Percentiles rank a stretch among this genome's conserved stretches.
Evolutionary conservation across 2,888 invertebrate species (phyloP).

Genomic region (Spicauda simplicius): DNA sequence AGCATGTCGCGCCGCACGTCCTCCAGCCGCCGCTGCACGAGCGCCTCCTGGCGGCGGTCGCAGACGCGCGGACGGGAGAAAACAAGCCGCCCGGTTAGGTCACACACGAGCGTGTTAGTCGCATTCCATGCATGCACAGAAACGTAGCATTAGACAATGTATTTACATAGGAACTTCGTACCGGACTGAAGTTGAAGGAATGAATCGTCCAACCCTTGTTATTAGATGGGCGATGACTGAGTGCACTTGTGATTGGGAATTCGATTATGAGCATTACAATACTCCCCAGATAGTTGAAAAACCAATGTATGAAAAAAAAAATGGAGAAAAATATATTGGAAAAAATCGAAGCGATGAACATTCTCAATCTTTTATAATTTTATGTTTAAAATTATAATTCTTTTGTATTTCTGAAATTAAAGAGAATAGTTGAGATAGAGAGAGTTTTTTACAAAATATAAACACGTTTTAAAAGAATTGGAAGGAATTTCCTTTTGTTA

Average conservation of each 20-base stretch:
- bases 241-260: no score
- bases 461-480: no score
- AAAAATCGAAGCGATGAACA: no score
- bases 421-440: no score
- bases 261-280: not conserved
- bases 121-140: conserved; percentile 75
- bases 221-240: not conserved
- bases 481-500: no score
- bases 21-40: conserved; percentile 21
- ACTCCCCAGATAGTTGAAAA: not conserved
- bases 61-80: no score
- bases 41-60: not conserved
- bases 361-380: no score
- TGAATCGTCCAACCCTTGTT: not conserved
- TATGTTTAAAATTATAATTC: no score
- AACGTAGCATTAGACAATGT: conserved; percentile 34
- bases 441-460: no score
- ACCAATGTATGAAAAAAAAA: no score
- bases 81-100: conserved; percentile 55
- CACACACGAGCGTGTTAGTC: conserved; percentile 73
- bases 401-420: no score
- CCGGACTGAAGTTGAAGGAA: not conserved
- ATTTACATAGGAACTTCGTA: conserved; percentile 30
- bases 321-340: no score
- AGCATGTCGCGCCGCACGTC: conserved; percentile 88